Conservation (phyloP, 2,797 vertebrate species). For the Lophotriccus pileatus region DNA sequence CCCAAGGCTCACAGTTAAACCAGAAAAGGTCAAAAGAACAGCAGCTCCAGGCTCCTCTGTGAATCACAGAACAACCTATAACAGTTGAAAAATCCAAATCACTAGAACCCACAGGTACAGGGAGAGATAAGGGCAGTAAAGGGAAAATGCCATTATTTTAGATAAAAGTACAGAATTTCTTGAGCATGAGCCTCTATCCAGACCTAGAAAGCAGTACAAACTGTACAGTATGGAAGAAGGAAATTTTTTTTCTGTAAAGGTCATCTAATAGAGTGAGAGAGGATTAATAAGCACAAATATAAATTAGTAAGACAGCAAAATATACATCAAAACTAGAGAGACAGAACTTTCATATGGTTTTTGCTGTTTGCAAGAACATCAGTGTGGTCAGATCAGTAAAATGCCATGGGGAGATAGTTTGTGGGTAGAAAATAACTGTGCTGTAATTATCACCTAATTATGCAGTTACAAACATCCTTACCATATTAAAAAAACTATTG, state of each 20-base stretch:
- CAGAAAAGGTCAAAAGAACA: background rate
- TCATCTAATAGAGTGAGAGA: background rate
- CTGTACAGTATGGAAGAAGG: background rate
- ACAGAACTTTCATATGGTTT: background rate
- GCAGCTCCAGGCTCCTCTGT: background rate
- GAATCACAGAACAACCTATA: background rate
- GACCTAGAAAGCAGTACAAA: background rate
- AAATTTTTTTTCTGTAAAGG: background rate
- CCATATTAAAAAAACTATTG: background rate
- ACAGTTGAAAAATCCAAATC: background rate
- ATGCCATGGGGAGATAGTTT: background rate
- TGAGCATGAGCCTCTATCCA: background rate
- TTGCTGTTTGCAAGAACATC: background rate
- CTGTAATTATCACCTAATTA: background rate
- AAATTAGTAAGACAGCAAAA: background rate
- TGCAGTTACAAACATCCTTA: background rate
- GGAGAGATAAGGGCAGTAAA: background rate
- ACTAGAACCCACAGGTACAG: background rate
- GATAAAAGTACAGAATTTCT: background rate
- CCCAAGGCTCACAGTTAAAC: background rate
- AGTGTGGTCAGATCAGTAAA: background rate
- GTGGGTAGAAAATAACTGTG: background rate
- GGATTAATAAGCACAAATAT: background rate
- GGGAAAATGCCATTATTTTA: background rate
- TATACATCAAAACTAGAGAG: background rate